phyloP scores from a whole-genome alignment of 2,113 vertebrate species.

The Oreochromis tanganicae region DNA sequence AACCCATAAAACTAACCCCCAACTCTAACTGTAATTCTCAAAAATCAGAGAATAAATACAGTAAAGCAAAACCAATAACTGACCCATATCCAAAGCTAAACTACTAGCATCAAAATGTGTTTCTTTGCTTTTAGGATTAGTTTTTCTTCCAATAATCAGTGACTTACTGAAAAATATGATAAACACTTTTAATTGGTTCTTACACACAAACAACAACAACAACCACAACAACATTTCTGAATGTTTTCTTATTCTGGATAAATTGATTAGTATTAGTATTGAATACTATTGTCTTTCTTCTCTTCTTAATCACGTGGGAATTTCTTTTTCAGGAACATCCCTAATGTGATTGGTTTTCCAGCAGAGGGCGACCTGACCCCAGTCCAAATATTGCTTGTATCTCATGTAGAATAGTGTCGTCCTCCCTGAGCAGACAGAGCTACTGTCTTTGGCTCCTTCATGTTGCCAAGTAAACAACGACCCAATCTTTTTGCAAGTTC shows the following conservation, averaged over 20 bases:
- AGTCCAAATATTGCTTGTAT: not conserved
- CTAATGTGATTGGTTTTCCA: not conserved
- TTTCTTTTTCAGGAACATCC: not conserved
- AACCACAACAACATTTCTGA: not conserved
- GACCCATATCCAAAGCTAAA: not conserved
- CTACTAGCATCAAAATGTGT: not conserved
- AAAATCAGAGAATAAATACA: not conserved
- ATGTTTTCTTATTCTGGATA: not conserved
- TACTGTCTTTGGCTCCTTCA: not conserved
- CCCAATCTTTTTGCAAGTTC: not conserved
- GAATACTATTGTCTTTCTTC: not conserved
- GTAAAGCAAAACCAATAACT: not conserved
- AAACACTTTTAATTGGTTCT: not conserved
- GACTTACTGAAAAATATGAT: not conserved
- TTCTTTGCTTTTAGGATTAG: not conserved
- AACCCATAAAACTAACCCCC: not conserved
- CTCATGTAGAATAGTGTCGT: not conserved
- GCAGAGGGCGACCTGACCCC: not conserved
- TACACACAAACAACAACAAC: not conserved
- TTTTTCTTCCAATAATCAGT: not conserved
- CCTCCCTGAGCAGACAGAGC: not conserved
- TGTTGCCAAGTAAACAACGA: not conserved
- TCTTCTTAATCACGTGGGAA: not conserved
- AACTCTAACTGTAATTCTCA: not conserved
- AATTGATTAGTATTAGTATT: not conserved